Evolutionary conservation across 1,140 invertebrate genomes (phyloP).

Genomic region (Trichoplusia ni): DNA sequence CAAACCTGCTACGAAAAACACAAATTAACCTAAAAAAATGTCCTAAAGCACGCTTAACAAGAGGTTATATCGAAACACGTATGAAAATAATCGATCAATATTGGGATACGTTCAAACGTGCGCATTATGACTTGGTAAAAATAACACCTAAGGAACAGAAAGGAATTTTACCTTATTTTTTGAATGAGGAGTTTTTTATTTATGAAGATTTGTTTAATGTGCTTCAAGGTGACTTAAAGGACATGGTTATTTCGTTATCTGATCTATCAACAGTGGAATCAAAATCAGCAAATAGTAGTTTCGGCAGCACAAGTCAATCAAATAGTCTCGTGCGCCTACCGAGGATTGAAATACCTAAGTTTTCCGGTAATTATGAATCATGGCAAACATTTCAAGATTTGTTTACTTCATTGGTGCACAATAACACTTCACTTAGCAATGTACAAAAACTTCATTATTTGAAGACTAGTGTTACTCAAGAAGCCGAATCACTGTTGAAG

Average conservation of each 20-base stretch:
- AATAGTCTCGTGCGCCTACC: slow-evolving; percentile 19
- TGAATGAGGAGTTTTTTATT: slow-evolving; percentile 40
- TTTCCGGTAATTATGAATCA: slow-evolving; percentile 14
- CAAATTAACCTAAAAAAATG: slow-evolving; percentile 42
- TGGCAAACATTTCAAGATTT: slow-evolving; percentile 27
- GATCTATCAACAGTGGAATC: background rate
- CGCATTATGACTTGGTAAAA: slow-evolving; percentile 37
- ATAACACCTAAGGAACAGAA: slow-evolving; percentile 34
- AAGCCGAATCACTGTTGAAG: slow-evolving; percentile 26
- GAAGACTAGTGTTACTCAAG: slow-evolving; percentile 23
- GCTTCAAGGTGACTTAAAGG: slow-evolving; percentile 32
- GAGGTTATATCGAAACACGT: slow-evolving; percentile 37
- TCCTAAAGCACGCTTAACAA: slow-evolving; percentile 40
- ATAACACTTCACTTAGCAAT: slow-evolving; percentile 19
- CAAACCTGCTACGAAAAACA: slow-evolving; percentile 25
- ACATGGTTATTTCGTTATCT: slow-evolving; percentile 16
- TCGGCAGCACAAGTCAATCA: background rate
- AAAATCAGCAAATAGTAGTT: background rate
- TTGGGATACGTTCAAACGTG: slow-evolving; percentile 38
- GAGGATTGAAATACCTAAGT: slow-evolving; percentile 27
- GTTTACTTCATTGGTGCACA: slow-evolving; percentile 32
- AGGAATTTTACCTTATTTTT: slow-evolving; percentile 34
- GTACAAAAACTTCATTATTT: slow-evolving; percentile 35
- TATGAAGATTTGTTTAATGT: slow-evolving; percentile 39
- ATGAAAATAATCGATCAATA: slow-evolving; percentile 39